These are phyloP conservation scores for Chanos chanos DNA, from an alignment of 2,797 vertebrate genomes.

Conservation along the genomic window DNA sequence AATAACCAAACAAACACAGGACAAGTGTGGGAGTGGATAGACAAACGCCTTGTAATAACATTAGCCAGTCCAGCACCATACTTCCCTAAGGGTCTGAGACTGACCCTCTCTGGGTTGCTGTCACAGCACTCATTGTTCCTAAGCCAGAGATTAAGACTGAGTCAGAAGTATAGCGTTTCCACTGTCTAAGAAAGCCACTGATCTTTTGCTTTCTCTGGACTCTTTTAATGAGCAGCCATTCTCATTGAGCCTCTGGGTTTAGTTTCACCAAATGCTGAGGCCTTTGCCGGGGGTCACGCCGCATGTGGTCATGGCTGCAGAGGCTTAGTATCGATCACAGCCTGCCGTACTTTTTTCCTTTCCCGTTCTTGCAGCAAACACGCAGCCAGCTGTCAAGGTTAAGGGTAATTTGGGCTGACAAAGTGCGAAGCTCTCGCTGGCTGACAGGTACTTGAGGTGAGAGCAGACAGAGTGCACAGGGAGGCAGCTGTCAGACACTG, in stretches of 20 bases:
- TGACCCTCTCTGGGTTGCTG: no score
- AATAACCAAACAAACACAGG: slow-evolving; percentile 1
- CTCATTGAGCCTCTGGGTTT: slow-evolving; percentile 22
- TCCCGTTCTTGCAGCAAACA: neutral
- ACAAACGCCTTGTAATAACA: neutral
- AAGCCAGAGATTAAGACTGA: no score
- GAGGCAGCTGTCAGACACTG: slow-evolving; percentile 13
- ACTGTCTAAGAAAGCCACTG: no score
- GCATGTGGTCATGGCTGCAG: neutral
- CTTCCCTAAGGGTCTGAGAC: slow-evolving; percentile 17
- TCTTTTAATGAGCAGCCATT: slow-evolving; percentile 57
- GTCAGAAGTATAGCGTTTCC: slow-evolving; percentile 10
- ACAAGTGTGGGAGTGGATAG: neutral
- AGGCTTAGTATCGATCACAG: slow-evolving; percentile 9
- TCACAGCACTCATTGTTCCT: no score
- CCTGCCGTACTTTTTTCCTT: slow-evolving; percentile 27
- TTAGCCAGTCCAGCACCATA: neutral
- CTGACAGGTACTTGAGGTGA: slow-evolving; percentile 30
- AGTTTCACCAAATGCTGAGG: neutral
- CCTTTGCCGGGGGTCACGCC: neutral
- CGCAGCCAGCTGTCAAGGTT: slow-evolving; percentile 36
- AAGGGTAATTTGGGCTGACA: slow-evolving; percentile 42
- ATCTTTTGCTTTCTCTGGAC: slow-evolving; percentile 51
- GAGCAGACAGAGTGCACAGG: slow-evolving; percentile 16
- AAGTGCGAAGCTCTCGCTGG: slow-evolving; percentile 39